Evolutionary conservation across 2,113 vertebrate genomes (phyloP), one percentile per base, ranked within the genome.

Genomic region (Etia nguti): DNA sequence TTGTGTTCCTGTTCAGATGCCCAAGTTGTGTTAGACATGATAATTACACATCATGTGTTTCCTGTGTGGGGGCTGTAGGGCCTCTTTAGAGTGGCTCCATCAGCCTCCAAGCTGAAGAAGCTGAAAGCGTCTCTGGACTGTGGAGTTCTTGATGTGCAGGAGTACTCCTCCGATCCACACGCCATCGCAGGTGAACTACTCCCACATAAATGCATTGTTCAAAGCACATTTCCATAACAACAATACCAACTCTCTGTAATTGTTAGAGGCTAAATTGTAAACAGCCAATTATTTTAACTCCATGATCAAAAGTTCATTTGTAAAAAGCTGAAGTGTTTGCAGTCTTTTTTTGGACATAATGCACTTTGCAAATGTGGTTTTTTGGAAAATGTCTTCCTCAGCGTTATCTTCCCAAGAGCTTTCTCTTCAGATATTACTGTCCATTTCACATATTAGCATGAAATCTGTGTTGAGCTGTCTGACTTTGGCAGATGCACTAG

Each of bases 41-140:
- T 84, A 75, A 84, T 91, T 57, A 70, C n/a, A 70, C 10, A 65
- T 62, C 38, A 79, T 60, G 34, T 84, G 62, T 88, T 93, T 87
- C 85, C 81, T 91, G 26, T 91, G 60, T 82, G 91, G 85, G 60
- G 84, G 82, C 29, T 89, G 81, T 65, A 99, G 99, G 99, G 99
- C 77, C 97, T 99, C 54, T 99, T 99, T 95, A 96, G 98, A 50
- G 98, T 99, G 90, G 99, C 99, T 57, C 98, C 99, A 1, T 99
- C 99, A 0, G 98, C 98, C 82, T 99, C 99, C 90, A 99, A 99
- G 94, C 96, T 99, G 83, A 99, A 99, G 97, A 99, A 99, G 94
- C 97, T 99, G 26, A 99, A 99, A 95, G 98, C 98, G 0, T 98
- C 98, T 2, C 96, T 99, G 89, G 99, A 99, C 94, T 99, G 99